Conservation (phyloP, 1,140 invertebrate species). For the Campodea augens region DNA sequence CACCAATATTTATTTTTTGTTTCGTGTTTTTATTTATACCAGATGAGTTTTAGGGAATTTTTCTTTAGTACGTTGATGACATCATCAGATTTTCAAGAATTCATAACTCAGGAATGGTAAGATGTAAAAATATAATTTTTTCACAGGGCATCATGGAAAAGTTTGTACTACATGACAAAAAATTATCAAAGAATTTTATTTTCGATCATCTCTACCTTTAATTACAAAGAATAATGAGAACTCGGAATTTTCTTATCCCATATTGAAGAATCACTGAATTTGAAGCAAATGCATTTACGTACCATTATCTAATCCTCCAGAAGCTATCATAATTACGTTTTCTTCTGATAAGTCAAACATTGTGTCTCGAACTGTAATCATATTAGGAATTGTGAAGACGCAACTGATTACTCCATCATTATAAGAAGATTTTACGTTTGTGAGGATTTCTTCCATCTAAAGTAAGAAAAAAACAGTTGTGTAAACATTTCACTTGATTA, state of each 20-base stretch:
- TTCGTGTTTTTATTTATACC: too few species aligned
- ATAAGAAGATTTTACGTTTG: slow-evolving; percentile 33
- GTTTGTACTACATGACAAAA: too few species aligned
- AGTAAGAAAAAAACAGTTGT: slow-evolving; percentile 11
- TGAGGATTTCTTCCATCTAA: slow-evolving; percentile 35
- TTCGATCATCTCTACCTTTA: too few species aligned
- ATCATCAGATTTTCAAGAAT: too few species aligned
- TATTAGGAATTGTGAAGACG: slow-evolving; percentile 36
- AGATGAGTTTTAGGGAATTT: too few species aligned
- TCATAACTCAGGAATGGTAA: too few species aligned
- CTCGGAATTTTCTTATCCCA: slow-evolving; percentile 3
- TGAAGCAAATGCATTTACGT: background rate
- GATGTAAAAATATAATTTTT: too few species aligned
- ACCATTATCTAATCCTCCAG: slow-evolving; percentile 40
- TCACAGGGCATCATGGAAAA: too few species aligned
- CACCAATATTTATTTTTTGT: too few species aligned
- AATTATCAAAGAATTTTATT: too few species aligned
- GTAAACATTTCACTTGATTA: slow-evolving; percentile 2
- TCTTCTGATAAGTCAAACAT: slow-evolving; percentile 48
- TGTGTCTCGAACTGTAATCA: slow-evolving; percentile 36
- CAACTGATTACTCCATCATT: slow-evolving; percentile 54
- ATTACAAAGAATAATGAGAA: slow-evolving; percentile 7
- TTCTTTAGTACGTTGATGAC: too few species aligned
- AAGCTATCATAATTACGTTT: slow-evolving; percentile 49
- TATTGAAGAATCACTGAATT: slow-evolving; percentile 1